phyloP scores from a whole-genome alignment of 64 coral and sea anemone species.

The Actinia tenebrosa region DNA sequence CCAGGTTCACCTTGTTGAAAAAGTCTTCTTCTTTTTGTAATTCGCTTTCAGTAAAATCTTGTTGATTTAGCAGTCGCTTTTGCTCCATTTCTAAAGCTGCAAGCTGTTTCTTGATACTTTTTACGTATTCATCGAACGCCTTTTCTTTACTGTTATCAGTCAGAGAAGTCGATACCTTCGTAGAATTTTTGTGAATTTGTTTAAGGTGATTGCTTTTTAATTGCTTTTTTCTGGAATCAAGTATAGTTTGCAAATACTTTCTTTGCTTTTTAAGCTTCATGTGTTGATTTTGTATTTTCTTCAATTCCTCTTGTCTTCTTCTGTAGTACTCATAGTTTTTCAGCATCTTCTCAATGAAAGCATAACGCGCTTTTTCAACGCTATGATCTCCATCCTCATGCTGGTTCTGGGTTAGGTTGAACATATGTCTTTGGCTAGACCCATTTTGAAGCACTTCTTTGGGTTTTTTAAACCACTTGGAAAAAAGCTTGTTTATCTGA shows the following conservation, averaged over 20 bases:
- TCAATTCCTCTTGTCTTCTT: slow-evolving; percentile 23
- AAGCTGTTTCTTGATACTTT: not conserved
- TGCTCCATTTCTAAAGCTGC: not conserved
- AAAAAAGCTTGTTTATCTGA: slow-evolving; percentile 23
- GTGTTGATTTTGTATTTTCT: slow-evolving; percentile 21
- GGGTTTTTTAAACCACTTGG: slow-evolving; percentile 31
- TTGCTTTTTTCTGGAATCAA: slow-evolving; percentile 25
- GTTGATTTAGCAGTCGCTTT: slow-evolving; percentile 1
- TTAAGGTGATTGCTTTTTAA: not conserved
- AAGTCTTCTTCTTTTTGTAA: slow-evolving; percentile 8
- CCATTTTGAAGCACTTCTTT: not conserved
- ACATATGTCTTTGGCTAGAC: not conserved
- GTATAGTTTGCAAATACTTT: slow-evolving; percentile 33
- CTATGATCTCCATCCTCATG: not conserved
- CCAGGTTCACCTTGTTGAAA: slow-evolving; percentile 10
- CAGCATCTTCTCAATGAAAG: slow-evolving; percentile 43
- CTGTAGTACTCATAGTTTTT: slow-evolving; percentile 51
- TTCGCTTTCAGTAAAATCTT: slow-evolving; percentile 3
- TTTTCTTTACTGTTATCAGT: not conserved
- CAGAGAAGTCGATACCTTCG: not conserved
- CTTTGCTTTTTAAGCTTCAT: slow-evolving; percentile 12
- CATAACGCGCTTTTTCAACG: not conserved
- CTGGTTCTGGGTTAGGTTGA: not conserved
- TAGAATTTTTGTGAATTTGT: not conserved
- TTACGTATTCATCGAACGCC: not conserved